A percentile compares a stretch with the other conserved stretches of the same genome.
These are phyloP conservation scores for Amphimallon solstitiale DNA, from an alignment of 2,888 invertebrate species.

Conservation along the genomic window DNA sequence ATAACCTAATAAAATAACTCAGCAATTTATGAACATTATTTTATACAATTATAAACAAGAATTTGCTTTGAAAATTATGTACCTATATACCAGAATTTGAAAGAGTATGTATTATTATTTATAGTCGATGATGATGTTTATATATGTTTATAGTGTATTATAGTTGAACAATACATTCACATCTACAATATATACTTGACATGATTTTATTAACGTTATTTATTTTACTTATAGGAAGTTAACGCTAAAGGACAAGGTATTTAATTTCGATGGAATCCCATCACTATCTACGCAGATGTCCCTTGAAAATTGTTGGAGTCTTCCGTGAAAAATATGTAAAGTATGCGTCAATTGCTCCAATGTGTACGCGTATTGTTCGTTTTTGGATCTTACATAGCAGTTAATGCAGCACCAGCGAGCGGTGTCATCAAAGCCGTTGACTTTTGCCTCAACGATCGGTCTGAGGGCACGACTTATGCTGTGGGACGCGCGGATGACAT, in stretches of 20 bases:
- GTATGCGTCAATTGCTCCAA: slow-evolving; percentile 40
- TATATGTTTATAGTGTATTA: no score
- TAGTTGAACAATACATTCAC: no score
- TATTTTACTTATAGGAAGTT: neutral
- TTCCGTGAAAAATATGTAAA: slow-evolving; percentile 22
- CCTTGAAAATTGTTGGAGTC: slow-evolving; percentile 18
- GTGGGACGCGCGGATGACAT: slow-evolving; percentile 50
- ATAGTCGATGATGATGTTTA: no score
- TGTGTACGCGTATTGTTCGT: slow-evolving; percentile 19
- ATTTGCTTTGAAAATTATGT: no score
- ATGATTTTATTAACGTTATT: no score
- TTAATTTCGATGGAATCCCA: slow-evolving; percentile 25
- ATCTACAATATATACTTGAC: no score
- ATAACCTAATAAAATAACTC: no score
- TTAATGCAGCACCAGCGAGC: slow-evolving; percentile 40
- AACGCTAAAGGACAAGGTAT: slow-evolving; percentile 9
- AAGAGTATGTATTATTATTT: no score
- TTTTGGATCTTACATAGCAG: slow-evolving; percentile 30
- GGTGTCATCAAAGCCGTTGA: slow-evolving; percentile 42
- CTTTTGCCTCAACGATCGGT: slow-evolving; percentile 31
- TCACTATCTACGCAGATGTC: slow-evolving; percentile 18
- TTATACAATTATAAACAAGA: no score
- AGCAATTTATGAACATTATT: no score
- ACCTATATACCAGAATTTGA: no score
- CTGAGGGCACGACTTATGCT: slow-evolving; percentile 44